Conservation (phyloP, 1,140 invertebrate genomes). For the Macrocentrus cingulum region DNA sequence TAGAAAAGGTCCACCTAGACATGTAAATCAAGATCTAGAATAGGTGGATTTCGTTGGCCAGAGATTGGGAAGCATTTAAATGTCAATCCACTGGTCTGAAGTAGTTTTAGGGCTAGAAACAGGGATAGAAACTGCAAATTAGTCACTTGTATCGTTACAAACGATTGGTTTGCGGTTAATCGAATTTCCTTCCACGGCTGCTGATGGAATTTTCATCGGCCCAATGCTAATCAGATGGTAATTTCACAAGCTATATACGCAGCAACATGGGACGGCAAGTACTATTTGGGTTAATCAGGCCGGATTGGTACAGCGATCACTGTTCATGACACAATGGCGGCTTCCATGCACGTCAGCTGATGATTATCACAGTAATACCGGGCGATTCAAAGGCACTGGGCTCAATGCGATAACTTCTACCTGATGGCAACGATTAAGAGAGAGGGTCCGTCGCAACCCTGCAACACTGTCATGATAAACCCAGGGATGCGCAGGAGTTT, state of each 20-base stretch:
- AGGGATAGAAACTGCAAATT: too few relatives aligned
- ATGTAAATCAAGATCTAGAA: too few relatives aligned
- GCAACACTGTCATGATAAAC: neutral
- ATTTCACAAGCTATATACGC: neutral
- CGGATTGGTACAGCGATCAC: conserved; percentile 15
- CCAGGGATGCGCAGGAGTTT: neutral
- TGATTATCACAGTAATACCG: conserved; percentile 7
- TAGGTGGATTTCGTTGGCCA: too few relatives aligned
- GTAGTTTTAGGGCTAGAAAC: too few relatives aligned
- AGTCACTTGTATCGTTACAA: too few relatives aligned
- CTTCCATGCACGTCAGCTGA: neutral
- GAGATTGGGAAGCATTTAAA: too few relatives aligned
- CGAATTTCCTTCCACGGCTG: too few relatives aligned
- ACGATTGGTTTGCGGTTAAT: too few relatives aligned
- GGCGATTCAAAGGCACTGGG: too few relatives aligned
- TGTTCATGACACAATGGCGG: conserved; percentile 18
- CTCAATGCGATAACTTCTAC: too few relatives aligned
- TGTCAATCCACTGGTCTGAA: too few relatives aligned
- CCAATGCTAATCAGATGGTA: conserved; percentile 21
- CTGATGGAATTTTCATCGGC: neutral
- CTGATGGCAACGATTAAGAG: conserved; percentile 6
- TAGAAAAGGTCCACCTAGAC: neutral
- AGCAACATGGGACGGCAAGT: neutral
- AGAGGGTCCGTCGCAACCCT: neutral
- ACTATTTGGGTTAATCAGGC: conserved; percentile 22